Conservation (phyloP, 2,888 invertebrate species). For the Lottia scabra region DNA sequence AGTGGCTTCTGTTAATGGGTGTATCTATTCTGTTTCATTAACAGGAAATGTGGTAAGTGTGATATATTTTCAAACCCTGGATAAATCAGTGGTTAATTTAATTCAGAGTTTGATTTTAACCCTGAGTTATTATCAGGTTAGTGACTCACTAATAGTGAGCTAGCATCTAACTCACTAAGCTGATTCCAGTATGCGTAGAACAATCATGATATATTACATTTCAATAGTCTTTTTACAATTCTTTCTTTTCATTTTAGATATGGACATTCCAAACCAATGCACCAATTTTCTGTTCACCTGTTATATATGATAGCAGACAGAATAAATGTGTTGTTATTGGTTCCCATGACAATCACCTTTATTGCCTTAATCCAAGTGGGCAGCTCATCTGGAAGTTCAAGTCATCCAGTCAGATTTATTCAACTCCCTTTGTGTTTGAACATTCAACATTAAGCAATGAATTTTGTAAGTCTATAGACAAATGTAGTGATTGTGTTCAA, state of each 20-base stretch:
- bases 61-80: no score
- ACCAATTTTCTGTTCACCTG: constrained; percentile 81
- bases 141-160: no score
- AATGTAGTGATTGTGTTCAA: no score
- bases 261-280: constrained; percentile 76
- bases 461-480: no score
- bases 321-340: constrained; percentile 52
- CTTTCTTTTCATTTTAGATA: constrained; percentile 72
- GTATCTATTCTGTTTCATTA: constrained; percentile 50
- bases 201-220: no score
- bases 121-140: no score
- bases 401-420: constrained; percentile 76
- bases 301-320: constrained; percentile 11
- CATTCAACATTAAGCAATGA: no score
- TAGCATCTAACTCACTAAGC: no score
- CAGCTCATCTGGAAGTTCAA: constrained; percentile 73
- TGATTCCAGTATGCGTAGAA: no score
- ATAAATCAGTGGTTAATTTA: no score
- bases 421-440: constrained; percentile 77
- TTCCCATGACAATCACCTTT: constrained; percentile 63
- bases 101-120: no score
- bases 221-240: no score
- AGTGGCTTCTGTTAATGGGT: constrained; percentile 65
- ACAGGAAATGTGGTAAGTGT: constrained; percentile 54
- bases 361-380: constrained; percentile 55